Percentiles rank a stretch among this genome's conserved stretches.
Conservation (phyloP, 1,140 invertebrate genomes). For the Atta cephalotes region DNA sequence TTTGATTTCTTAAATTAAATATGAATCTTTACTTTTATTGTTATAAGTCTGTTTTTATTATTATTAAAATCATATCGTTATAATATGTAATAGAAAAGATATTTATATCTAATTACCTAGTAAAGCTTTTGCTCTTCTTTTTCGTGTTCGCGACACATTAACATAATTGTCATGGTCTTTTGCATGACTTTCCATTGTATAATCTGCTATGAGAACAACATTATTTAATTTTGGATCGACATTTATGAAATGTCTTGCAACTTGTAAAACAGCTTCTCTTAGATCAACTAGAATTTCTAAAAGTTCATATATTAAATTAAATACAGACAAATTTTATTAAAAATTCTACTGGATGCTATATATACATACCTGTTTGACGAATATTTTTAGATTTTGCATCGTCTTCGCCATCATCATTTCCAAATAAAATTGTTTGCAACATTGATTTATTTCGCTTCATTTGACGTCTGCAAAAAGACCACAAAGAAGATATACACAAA, state of each 20-base stretch:
- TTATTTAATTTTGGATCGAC: constrained; percentile 91
- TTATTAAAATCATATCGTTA: background rate
- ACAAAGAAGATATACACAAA: background rate
- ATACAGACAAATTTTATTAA: constrained; percentile 8
- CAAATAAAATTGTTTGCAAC: constrained; percentile 95
- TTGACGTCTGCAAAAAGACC: constrained; percentile 89
- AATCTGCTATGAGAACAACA: constrained; percentile 95
- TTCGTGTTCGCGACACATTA: constrained; percentile 94
- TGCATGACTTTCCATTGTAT: constrained; percentile 97
- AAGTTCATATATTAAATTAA: constrained; percentile 52
- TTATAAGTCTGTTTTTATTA: background rate
- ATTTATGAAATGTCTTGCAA: constrained; percentile 95
- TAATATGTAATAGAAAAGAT: background rate
- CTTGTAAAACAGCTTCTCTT: constrained; percentile 96
- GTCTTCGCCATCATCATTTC: constrained; percentile 91
- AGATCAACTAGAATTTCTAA: constrained; percentile 97
- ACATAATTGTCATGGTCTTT: constrained; percentile 98
- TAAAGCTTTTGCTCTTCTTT: constrained; percentile 97
- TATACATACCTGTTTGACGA: constrained; percentile 92
- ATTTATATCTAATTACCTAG: constrained; percentile 86
- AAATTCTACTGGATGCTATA: background rate
- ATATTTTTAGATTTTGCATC: constrained; percentile 98
- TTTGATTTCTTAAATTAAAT: background rate
- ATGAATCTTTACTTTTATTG: background rate
- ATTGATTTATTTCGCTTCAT: constrained; percentile 96